Evolutionary conservation across 2,797 vertebrate genomes (phyloP).

Genomic region (Myotis myotis): DNA sequence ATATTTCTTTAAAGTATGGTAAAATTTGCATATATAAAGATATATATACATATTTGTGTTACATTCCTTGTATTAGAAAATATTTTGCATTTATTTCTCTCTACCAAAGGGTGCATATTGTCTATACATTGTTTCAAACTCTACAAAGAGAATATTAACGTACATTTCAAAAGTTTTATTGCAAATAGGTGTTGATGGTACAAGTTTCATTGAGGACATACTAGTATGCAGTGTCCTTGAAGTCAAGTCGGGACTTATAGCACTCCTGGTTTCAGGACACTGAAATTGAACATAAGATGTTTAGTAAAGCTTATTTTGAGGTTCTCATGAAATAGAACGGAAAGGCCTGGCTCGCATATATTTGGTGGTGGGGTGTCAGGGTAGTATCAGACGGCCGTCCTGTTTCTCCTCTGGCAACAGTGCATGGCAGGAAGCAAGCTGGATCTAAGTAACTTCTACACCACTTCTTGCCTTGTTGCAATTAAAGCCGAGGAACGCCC

Average conservation of each 20-base stretch:
- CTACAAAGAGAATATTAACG: not conserved
- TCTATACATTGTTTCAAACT: not conserved
- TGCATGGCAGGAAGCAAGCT: not conserved
- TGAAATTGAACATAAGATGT: not conserved
- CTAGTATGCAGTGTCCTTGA: not conserved
- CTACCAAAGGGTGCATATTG: not conserved
- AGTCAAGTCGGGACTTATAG: not conserved
- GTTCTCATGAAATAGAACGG: not conserved
- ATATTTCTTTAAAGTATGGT: not conserved
- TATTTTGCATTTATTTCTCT: not conserved
- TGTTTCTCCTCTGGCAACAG: not conserved
- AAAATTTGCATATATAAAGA: not conserved
- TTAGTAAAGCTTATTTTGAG: not conserved
- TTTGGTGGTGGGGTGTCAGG: not conserved
- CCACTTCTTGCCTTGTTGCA: not conserved
- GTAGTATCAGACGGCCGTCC: not conserved
- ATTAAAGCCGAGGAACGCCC: not conserved
- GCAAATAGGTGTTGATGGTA: not conserved
- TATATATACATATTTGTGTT: not conserved
- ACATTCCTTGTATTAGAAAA: not conserved
- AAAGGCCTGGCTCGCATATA: not conserved
- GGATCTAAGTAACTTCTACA: not conserved
- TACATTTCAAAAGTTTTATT: not conserved
- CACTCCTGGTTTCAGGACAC: not conserved
- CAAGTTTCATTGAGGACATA: not conserved